phyloP scores from a whole-genome alignment of 2,113 vertebrate species.

The Pungitius pungitius region DNA sequence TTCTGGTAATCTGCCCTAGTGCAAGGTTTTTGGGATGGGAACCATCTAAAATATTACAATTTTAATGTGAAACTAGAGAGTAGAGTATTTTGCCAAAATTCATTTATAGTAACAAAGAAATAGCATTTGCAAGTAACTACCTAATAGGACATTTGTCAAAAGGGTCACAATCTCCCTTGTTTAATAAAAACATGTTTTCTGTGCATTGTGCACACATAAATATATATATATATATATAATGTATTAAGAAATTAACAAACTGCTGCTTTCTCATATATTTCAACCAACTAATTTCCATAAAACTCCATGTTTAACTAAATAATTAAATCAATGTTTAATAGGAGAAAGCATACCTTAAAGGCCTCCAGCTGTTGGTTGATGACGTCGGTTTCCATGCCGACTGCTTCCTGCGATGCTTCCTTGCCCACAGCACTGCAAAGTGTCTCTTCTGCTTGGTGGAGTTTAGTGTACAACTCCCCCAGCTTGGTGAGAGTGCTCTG shows the following conservation, averaged over 20 bases:
- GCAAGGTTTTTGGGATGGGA: background rate
- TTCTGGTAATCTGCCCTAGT: slow-evolving; percentile 9
- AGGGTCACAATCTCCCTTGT: background rate
- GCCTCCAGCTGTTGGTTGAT: slow-evolving; percentile 93
- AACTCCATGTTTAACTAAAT: background rate
- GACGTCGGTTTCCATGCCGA: slow-evolving; percentile 93
- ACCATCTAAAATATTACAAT: background rate
- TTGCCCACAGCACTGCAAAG: slow-evolving; percentile 84
- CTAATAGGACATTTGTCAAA: background rate
- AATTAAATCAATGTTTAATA: background rate
- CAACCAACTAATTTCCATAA: background rate
- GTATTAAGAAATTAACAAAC: too few relatives aligned
- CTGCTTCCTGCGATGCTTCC: slow-evolving; percentile 90
- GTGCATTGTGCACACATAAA: background rate
- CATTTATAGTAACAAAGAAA: background rate
- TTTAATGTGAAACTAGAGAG: background rate
- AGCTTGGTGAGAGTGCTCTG: slow-evolving; percentile 81
- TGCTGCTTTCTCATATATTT: background rate
- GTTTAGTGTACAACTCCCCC: slow-evolving; percentile 85
- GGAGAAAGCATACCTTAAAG: slow-evolving; percentile 86
- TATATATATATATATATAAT: too few relatives aligned
- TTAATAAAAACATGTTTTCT: background rate
- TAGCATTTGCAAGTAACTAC: background rate
- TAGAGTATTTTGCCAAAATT: background rate
- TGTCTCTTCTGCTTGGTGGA: slow-evolving; percentile 80